phyloP scores from a whole-genome alignment of 2,888 invertebrate species.

The Xanthorhoe designata region DNA sequence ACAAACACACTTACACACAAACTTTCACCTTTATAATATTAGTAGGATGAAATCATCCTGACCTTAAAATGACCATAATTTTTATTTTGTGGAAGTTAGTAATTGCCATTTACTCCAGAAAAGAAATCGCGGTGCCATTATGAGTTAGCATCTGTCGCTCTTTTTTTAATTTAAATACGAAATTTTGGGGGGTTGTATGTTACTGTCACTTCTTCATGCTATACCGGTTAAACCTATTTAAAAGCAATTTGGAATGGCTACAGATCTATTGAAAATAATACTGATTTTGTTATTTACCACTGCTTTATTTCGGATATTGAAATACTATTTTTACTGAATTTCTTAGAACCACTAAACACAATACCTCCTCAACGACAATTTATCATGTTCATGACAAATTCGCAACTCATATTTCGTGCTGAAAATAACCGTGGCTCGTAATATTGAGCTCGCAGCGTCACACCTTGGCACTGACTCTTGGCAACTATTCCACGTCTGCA shows the following conservation, averaged over 20 bases:
- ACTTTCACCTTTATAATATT: no score
- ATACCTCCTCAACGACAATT: slow-evolving; percentile 31
- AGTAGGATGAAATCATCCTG: no score
- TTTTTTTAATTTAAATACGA: no score
- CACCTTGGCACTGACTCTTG: slow-evolving; percentile 68
- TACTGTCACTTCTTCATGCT: no score
- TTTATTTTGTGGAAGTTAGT: neutral
- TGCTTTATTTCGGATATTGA: neutral
- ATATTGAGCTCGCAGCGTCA: slow-evolving; percentile 52
- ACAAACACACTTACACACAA: no score
- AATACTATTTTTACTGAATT: neutral
- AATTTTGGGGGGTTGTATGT: no score
- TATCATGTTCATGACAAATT: slow-evolving; percentile 38
- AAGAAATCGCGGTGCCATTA: neutral
- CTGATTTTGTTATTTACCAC: no score
- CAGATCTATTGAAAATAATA: neutral
- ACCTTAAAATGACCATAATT: neutral
- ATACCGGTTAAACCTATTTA: no score
- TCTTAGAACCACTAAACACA: slow-evolving; percentile 2
- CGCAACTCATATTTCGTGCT: slow-evolving; percentile 43
- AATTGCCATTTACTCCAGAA: neutral
- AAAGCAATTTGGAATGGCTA: no score
- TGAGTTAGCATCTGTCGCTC: neutral
- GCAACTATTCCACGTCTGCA: slow-evolving; percentile 51
- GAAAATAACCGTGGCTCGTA: slow-evolving; percentile 54